Percentiles rank a stretch among this genome's conserved stretches.
These are phyloP conservation scores for Spea hammondii DNA, from an alignment of 2,797 vertebrate genomes.

Conservation along the genomic window DNA sequence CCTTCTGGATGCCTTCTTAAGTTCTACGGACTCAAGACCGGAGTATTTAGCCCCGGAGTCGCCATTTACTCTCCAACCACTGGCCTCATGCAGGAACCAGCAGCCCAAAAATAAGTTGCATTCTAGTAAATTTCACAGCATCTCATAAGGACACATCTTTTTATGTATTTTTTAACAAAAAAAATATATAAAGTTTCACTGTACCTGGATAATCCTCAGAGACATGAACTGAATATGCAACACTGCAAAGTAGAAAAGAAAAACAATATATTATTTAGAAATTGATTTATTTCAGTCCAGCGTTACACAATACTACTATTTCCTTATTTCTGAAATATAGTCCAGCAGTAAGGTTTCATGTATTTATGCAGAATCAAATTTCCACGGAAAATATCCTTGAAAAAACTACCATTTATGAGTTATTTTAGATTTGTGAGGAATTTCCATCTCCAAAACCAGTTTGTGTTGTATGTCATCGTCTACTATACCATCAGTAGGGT, in stretches of 20 bases:
- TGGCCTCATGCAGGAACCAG: no score
- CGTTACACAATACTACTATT: background rate
- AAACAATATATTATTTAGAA: background rate
- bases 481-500: background rate
- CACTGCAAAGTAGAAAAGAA: constrained; percentile 64
- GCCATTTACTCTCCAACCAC: no score
- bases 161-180: background rate
- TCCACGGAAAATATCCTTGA: no score
- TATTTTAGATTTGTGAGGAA: no score
- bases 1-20: no score
- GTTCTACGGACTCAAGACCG: no score
- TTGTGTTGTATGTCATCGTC: background rate
- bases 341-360: background rate
- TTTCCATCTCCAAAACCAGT: background rate
- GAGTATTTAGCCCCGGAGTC: no score
- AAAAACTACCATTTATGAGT: no score
- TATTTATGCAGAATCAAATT: no score
- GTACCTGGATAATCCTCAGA: constrained; percentile 90
- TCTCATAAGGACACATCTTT: background rate
- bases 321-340: background rate
- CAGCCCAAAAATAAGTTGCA: no score
- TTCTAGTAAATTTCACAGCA: no score
- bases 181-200: constrained; percentile 40
- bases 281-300: background rate
- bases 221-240: constrained; percentile 83